Base-by-base conservation (phyloP, 2,888 invertebrate genomes). In the Iselma pallidipennis region DNA sequence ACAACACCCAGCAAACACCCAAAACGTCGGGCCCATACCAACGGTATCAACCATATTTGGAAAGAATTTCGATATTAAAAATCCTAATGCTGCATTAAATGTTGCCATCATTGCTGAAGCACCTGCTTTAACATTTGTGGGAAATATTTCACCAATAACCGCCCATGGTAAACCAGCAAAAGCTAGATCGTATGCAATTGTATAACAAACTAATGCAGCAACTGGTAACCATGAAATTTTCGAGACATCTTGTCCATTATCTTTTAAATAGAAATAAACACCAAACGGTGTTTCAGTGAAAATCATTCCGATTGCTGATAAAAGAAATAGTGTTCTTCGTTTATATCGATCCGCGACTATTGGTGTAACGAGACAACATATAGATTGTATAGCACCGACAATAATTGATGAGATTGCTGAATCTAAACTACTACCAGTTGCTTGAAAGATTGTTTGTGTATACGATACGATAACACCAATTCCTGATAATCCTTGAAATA, bases 121-220 rank as follows among this genome's bases (percentile, higher is more conserved):
- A 0, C 90, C 87, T 79, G n/a, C n/a, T n/a, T 91, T 91, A 1
- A 92, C 89, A 69, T 91, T 89, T 0, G 89, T 82, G 23, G 95
- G 88, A 79, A 95, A 89, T 80, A 94, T 86, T 79, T 94, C 94
- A 1, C 91, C 89, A 85, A 92, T 86, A 29, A 94, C 87, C 0
- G 92, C 89, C 92, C 92, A 93, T 0, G 92, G 90, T 42, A 93
- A 77, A 0, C 92, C 90, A 2, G 95, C 92, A 54, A 90, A 86
- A 1, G 88, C 87, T 82, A 75, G 6, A 66, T 91, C 89, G 82
- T 91, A 93, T 0, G 88, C 86, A 57, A 88, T 81, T 63, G 92
- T 90, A 82, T 89, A 93, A 19, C 89, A 69, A 0, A 92, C 84
- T 51, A 93, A 80, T 0, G 91, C 87, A 5, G 87, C 78, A 10